Base-by-base conservation (phyloP, 2,113 vertebrate species). In the Vimba vimba region DNA sequence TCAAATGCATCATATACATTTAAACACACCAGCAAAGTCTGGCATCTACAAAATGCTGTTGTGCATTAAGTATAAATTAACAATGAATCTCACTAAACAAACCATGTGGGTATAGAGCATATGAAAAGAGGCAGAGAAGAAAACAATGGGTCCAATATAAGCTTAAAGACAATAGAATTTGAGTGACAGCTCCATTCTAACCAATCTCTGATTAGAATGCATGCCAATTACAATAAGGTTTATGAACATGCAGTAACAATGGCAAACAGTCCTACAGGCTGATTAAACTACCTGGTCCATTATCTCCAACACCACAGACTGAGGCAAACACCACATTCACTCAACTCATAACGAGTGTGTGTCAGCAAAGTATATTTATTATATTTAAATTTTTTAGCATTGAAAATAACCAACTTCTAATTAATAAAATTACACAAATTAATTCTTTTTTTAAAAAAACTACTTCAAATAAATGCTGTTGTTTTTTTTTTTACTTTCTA, bases 151-250 rank as follows among this genome's bases (percentile, higher is more conserved):
- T 52, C 39, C 66, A 74, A 82, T 27, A 45, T 57, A 79, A 79
- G 45, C 84, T 78, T 43, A 79, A 85, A 85, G 47, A 69, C 84
- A 85, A 68, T 25, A 27, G 27, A 30, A 5, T 25, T 66, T 82
- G 85, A 77, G 85, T 86, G 85, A 86, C 85, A 43, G 71, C 52
- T 25, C 57, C 30, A 81, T 82, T 79, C 62, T 39, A 68, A 60
- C 79, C 79, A 43, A 64, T 77, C 50, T 68, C 45, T 66, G 59
- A 76, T 77, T 64, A 77, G 39, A 81, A 82, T 62, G 36, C 85
- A 86, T 71, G 79, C 79, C 59, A 81, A 82, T 86, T 76, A 77
- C 57, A 86, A 59, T 19, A 68, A 77, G 71, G 60, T 60, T 86
- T 55, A 75, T 86, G 79, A 52, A 66, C 60, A 43, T 21, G 30